Evolutionary conservation across 2,797 vertebrate species (phyloP).

Genomic region (Pipistrellus nathusii): DNA sequence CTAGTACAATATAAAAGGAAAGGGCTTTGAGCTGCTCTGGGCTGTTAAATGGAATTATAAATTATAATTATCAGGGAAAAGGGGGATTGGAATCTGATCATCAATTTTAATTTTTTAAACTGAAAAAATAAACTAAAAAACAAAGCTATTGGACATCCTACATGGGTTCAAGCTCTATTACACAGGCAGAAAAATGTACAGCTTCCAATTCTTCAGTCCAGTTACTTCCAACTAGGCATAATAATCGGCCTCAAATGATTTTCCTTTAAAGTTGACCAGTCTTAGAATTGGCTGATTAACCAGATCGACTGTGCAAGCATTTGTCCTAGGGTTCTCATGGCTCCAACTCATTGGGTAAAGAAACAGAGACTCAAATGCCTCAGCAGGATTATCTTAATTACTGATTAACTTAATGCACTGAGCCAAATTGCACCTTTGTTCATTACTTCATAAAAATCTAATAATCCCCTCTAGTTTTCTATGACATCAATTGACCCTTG

Average conservation of each 20-base stretch:
- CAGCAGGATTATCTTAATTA: constrained; percentile 66
- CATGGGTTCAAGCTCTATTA: background rate
- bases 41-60: background rate
- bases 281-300: constrained; percentile 69
- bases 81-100: background rate
- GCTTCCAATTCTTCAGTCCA: constrained; percentile 33
- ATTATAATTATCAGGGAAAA: background rate
- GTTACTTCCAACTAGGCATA: constrained; percentile 65
- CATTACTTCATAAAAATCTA: constrained; percentile 70
- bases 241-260: constrained; percentile 67
- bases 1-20: background rate
- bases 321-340: constrained; percentile 52
- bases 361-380: constrained; percentile 64
- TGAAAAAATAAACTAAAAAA: background rate
- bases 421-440: constrained; percentile 63
- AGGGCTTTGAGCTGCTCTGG: background rate
- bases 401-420: constrained; percentile 56
- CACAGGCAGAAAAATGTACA: background rate
- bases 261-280: constrained; percentile 60
- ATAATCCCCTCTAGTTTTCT: constrained; percentile 42
- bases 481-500: constrained; percentile 26
- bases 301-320: constrained; percentile 45
- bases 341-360: constrained; percentile 57
- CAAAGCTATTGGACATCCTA: background rate
- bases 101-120: constrained; percentile 41